Percentiles rank a stretch among this genome's conserved stretches.
phyloP scores from a whole-genome alignment of 2,888 invertebrate genomes.

The Drosophila anomelani region DNA sequence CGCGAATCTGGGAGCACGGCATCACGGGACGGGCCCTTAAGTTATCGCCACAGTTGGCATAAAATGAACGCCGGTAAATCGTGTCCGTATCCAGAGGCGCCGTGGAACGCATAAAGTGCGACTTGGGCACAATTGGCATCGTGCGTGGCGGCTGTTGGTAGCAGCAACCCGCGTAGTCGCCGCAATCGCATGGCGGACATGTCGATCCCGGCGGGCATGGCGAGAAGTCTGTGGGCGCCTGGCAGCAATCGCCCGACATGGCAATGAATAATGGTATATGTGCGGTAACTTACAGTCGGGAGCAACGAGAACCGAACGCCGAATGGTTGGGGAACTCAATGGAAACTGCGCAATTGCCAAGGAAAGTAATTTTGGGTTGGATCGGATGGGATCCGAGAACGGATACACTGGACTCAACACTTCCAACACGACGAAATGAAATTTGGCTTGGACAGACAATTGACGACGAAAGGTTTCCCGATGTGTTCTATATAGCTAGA shows the following conservation, averaged over 20 bases:
- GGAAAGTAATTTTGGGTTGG: constrained; percentile 69
- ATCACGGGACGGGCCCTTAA: constrained; percentile 84
- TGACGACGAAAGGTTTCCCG: constrained; percentile 58
- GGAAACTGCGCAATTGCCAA: constrained; percentile 44
- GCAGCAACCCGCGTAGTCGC: constrained; percentile 78
- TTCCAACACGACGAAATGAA: constrained; percentile 59
- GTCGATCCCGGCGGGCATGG: constrained; percentile 66
- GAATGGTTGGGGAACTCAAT: constrained; percentile 1
- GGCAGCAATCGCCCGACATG: constrained; percentile 64
- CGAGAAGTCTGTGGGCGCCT: constrained; percentile 64
- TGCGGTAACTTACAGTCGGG: neutral
- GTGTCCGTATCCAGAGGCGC: constrained; percentile 87
- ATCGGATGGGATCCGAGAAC: constrained; percentile 42
- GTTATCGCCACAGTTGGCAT: constrained; percentile 85
- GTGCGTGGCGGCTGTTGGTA: constrained; percentile 83
- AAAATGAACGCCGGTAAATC: constrained; percentile 88
- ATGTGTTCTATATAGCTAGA: constrained; percentile 42
- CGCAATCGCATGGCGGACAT: constrained; percentile 73
- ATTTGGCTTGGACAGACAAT: constrained; percentile 61
- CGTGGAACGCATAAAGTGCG: constrained; percentile 86
- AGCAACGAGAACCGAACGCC: neutral
- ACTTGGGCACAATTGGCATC: constrained; percentile 76
- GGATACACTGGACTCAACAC: constrained; percentile 54
- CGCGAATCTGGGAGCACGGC: constrained; percentile 85
- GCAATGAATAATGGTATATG: neutral